These are phyloP conservation scores for Thunnus maccoyii DNA, from an alignment of 2,113 vertebrate species.

Conservation along the genomic window DNA sequence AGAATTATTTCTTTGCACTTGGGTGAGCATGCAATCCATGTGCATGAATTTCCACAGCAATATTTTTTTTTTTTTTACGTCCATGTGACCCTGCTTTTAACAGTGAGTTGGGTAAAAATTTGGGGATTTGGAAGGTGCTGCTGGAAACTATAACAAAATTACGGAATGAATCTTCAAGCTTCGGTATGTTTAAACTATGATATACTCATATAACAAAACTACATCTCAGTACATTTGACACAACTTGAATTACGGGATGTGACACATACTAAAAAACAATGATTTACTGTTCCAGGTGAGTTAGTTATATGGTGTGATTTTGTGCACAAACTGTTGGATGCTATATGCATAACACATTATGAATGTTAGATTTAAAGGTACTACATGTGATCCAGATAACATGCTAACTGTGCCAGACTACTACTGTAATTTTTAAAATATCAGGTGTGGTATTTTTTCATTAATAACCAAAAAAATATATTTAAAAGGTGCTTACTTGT, in stretches of 20 bases:
- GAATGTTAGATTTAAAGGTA: not conserved
- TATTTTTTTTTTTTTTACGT: too few relatives aligned
- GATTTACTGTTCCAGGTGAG: conserved; percentile 29
- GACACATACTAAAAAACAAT: conserved; percentile 1
- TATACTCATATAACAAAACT: not conserved
- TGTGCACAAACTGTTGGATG: conserved; percentile 10
- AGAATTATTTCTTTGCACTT: too few relatives aligned
- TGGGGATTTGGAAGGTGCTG: not conserved
- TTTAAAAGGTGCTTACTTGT: conserved; percentile 74
- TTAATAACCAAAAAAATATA: not conserved
- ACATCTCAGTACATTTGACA: not conserved
- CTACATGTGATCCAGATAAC: conserved; percentile 29
- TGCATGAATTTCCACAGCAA: too few relatives aligned
- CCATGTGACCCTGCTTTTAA: too few relatives aligned
- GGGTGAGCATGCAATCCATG: too few relatives aligned
- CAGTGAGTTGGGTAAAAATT: not conserved
- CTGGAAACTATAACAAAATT: not conserved
- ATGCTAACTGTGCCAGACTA: conserved; percentile 45
- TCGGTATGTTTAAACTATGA: not conserved
- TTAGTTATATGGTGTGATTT: conserved; percentile 58
- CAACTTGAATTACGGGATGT: not conserved
- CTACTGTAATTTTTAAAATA: not conserved
- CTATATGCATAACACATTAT: conserved; percentile 3
- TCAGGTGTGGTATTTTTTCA: not conserved
- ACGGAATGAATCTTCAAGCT: not conserved